These are phyloP conservation scores for Drosophila mojavensis DNA, from an alignment of 1,140 invertebrate species.

Conservation along the genomic window DNA sequence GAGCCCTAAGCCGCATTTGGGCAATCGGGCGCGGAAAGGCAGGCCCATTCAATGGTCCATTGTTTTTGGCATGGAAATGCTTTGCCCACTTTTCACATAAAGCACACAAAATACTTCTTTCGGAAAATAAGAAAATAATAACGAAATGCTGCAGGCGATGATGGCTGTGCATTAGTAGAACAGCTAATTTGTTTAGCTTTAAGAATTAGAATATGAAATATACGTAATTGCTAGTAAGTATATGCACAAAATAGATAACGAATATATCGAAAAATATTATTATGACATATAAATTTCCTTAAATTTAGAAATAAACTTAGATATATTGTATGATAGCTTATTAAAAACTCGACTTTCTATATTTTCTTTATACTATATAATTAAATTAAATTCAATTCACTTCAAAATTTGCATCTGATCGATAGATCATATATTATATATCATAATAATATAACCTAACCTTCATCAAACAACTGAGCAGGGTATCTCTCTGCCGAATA, in stretches of 20 bases:
- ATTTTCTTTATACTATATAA: too few species aligned
- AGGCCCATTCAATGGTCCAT: conserved; percentile 62
- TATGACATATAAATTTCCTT: neutral
- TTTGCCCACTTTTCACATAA: conserved; percentile 45
- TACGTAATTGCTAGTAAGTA: too few species aligned
- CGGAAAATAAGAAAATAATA: conserved; percentile 11
- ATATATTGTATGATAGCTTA: too few species aligned
- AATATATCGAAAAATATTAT: neutral
- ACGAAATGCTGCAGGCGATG: neutral
- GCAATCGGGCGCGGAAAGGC: conserved; percentile 58
- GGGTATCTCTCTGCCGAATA: neutral
- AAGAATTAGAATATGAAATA: too few species aligned
- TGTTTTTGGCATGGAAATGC: conserved; percentile 71
- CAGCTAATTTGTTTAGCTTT: conserved; percentile 1
- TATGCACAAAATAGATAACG: too few species aligned
- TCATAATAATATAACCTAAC: too few species aligned
- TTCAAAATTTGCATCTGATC: too few species aligned
- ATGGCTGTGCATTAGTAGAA: conserved; percentile 17
- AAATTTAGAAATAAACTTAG: too few species aligned
- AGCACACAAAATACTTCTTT: conserved; percentile 20
- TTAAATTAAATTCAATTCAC: too few species aligned
- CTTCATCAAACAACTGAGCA: too few species aligned
- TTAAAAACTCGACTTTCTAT: too few species aligned
- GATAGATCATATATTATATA: too few species aligned
- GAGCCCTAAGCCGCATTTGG: conserved; percentile 70